These are phyloP conservation scores for Lepus europaeus DNA, from an alignment of 2,113 vertebrate species.

Conservation along the genomic window DNA sequence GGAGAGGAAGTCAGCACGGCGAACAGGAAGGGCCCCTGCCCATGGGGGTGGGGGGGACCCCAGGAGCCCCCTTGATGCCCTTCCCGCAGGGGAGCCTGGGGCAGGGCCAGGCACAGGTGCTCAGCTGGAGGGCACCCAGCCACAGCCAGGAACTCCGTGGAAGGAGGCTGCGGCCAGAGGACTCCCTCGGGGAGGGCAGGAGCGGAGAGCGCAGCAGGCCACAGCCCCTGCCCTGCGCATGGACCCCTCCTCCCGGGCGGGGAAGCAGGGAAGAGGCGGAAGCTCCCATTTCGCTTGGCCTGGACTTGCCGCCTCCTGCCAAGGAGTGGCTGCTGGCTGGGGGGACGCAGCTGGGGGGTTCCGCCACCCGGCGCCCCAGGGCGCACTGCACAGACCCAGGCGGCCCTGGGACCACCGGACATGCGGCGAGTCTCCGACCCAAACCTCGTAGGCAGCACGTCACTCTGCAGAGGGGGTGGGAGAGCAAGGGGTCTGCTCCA, in stretches of 20 bases:
- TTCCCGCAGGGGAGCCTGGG: not conserved
- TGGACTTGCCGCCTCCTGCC: not conserved
- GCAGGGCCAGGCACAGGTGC: not conserved
- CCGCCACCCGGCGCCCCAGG: too few species aligned
- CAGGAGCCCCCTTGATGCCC: accelerated
- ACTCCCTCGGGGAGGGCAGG: too few species aligned
- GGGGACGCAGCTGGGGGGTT: too few species aligned
- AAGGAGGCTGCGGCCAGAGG: not conserved
- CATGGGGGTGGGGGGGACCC: not conserved
- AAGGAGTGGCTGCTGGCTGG: too few species aligned
- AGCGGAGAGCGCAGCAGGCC: too few species aligned
- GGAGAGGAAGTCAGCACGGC: not conserved
- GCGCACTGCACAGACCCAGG: too few species aligned
- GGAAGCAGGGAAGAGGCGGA: not conserved
- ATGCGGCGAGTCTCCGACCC: too few species aligned
- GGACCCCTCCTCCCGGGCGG: not conserved
- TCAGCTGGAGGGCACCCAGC: not conserved
- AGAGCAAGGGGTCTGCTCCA: too few species aligned
- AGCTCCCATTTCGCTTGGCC: not conserved
- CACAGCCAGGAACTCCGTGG: too few species aligned
- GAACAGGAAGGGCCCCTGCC: not conserved
- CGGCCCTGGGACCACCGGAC: too few species aligned
- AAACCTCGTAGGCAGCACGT: too few species aligned
- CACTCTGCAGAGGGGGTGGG: too few species aligned
- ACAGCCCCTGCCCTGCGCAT: not conserved